phyloP scores from a whole-genome alignment of 1,140 invertebrate species.

The Aplysia californica region DNA sequence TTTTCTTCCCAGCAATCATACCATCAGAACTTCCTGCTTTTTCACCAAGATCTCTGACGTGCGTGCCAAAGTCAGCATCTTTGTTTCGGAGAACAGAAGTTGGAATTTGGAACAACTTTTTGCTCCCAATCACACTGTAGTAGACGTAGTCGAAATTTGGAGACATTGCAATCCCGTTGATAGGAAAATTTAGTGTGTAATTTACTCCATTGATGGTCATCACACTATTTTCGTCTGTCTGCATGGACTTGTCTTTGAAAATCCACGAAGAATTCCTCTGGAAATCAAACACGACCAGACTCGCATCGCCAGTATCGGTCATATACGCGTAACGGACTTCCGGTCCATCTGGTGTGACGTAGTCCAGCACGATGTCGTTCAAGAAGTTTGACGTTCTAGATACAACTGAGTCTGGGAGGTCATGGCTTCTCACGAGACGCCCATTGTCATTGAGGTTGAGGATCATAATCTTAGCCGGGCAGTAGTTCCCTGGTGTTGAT shows the following conservation, averaged over 20 bases:
- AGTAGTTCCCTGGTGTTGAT: neutral
- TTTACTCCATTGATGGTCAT: neutral
- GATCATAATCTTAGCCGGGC: neutral
- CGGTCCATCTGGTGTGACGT: neutral
- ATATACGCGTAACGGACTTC: neutral
- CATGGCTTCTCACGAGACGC: neutral
- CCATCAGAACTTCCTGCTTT: neutral
- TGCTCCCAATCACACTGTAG: neutral
- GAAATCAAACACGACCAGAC: neutral
- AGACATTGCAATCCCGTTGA: neutral
- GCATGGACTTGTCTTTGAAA: slow-evolving; percentile 4
- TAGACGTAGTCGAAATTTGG: neutral
- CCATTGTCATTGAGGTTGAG: neutral
- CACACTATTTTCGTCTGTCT: neutral
- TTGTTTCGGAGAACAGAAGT: neutral
- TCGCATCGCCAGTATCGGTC: neutral
- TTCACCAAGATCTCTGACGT: neutral
- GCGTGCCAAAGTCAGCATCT: neutral
- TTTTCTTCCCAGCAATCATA: neutral
- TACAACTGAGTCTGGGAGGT: neutral
- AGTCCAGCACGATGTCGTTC: slow-evolving; percentile 10
- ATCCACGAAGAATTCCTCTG: neutral
- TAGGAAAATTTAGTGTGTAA: neutral
- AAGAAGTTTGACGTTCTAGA: neutral
- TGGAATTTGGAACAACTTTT: neutral